Base-by-base conservation (phyloP, 2,888 invertebrate species). In the Seira musarum region DNA sequence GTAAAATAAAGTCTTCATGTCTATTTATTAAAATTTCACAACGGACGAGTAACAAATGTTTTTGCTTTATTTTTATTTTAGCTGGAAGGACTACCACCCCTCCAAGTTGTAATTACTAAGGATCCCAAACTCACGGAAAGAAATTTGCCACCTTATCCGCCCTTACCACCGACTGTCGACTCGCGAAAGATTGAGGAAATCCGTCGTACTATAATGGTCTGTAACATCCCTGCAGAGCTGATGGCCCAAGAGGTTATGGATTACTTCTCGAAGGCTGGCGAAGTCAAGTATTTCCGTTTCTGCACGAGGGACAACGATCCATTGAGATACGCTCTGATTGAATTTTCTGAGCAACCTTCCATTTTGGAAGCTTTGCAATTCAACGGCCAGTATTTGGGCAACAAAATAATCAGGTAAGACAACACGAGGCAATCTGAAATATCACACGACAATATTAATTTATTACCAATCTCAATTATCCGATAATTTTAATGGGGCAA, bases 111-210 rank as follows among this genome's bases (percentile, higher is more conserved):
- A 70, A 92, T 94, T 82, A 97, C 96, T 0, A 93, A 94, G 88
- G 99, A 99, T 89, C 97, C 98, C 0, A 94, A 95, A 87, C 89
- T 99, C 83, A 92, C 93, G 24, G 92, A 93, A 2, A 92, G 93
- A 80, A 95, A 95, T 60, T 89, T 99, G 72, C 96, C 98, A 0
- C 92, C 93, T 2, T 99, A 99, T 89, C 99, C 99, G 5, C 93
- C 95, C 0, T 88, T 98, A 73, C 96, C 97, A 6, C 94, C 95
- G 0, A 93, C 94, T 78, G 93, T 94, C 87, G 98, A 98, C 89
- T 93, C 94, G 1, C 91, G 94, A 19, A 95, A 95, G 89, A 95
- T 98, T 81, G 98, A 99, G 89, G 99, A 99, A 90, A 97, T 98
- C 25, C 92, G 99, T 25, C 92, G 99, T 83, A 99, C 99, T 0